These are phyloP conservation scores for Cotesia glomerata DNA, from an alignment of 1,140 invertebrate species.

Conservation along the genomic window DNA sequence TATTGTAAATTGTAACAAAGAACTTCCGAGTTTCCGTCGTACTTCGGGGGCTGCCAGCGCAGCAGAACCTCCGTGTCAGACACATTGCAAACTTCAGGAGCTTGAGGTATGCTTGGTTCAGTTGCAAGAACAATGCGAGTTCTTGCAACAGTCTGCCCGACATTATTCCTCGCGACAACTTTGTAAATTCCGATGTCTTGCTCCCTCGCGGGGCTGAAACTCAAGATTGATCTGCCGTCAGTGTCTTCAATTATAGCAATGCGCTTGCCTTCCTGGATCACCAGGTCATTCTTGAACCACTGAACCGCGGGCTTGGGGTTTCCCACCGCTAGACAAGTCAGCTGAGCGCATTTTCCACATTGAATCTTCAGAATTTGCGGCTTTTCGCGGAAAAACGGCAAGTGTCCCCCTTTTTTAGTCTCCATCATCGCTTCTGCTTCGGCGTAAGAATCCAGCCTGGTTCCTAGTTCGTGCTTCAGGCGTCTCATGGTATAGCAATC, in stretches of 20 bases:
- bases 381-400: conserved; percentile 84
- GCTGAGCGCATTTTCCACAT: conserved; percentile 77
- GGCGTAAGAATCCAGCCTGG: conserved; percentile 79
- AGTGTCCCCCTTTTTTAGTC: conserved; percentile 77
- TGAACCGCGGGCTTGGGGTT: conserved; percentile 89
- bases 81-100: conserved; percentile 76
- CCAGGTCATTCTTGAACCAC: conserved; percentile 94
- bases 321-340: conserved; percentile 86
- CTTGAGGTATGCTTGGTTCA: conserved; percentile 82
- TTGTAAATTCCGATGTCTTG: conserved; percentile 94
- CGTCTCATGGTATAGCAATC: conserved; percentile 76
- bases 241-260: conserved; percentile 78
- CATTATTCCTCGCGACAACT: conserved; percentile 88
- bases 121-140: conserved; percentile 76
- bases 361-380: conserved; percentile 79
- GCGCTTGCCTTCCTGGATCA: conserved; percentile 79
- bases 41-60: conserved; percentile 85
- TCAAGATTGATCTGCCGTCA: conserved; percentile 79
- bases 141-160: conserved; percentile 77
- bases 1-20: conserved; percentile 86
- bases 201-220: conserved; percentile 75
- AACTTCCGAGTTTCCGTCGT: conserved; percentile 83
- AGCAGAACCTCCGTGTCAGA: conserved; percentile 88
- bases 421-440: conserved; percentile 85
- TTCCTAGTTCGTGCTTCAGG: conserved; percentile 81